Evolutionary conservation across 2,113 vertebrate species (phyloP), one percentile per base, ranked within the genome.

Genomic region (Lampris incognitus): DNA sequence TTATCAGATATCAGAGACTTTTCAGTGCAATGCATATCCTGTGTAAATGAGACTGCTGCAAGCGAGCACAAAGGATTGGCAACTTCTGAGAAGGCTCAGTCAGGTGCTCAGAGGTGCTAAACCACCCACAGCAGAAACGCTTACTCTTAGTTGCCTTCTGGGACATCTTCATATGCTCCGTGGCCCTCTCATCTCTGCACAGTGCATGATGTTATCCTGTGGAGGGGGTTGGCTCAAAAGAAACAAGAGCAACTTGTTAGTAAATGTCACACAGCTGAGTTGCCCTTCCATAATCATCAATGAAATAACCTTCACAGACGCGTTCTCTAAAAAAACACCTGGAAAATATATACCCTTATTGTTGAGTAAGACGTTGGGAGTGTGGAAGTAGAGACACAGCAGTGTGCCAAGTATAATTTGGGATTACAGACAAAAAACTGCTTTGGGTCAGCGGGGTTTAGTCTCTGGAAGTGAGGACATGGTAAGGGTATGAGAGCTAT

Each of bases 151-250:
- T 57, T 57, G 85, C 36, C 67, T 85, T 92, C 83, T 88, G 84
- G 86, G 73, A 89, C 93, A 93, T 94, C 86, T 92, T 94, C 89
- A 93, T 65, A 66, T 84, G 65, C 48, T 88, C 78, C 76, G 80
- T 58, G 13, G 67, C 78, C 55, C 72, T 85, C 64, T 86, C 89
- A 89, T 90, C 68, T 84, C 87, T 79, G 37, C 76, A 76, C 36
- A 69, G 61, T 61, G 61, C 81, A 87, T 67, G 71, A 56, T 42
- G 59, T 88, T 76, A 90, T 76, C 81, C 84, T 92, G 73, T 24
- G 24, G 24, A 24, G 13, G 4, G 37, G 7, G 52, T 1, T 24
- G 57, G 42, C 24, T 44, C 13, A 51, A 39, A 6, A 76, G 2
- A 10, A 46, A 61, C 41, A 2, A 44, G 42, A 55, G 52, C 37